These are phyloP conservation scores for Castor canadensis DNA, from an alignment of 2,113 vertebrate genomes.

Conservation along the genomic window DNA sequence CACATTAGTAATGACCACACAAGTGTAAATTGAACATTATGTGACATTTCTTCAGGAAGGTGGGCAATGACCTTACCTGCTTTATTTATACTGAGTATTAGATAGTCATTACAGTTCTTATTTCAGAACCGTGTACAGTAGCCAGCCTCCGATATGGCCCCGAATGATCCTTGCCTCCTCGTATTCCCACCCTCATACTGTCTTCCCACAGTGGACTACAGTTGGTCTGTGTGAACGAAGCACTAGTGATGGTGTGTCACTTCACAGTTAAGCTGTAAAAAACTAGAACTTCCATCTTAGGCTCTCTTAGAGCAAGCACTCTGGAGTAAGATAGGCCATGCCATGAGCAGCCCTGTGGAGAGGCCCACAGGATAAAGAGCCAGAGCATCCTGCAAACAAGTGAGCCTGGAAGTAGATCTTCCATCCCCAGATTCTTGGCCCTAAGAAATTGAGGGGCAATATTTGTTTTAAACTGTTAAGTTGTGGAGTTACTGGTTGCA, in stretches of 20 bases:
- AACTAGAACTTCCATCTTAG: background rate
- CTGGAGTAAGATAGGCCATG: background rate
- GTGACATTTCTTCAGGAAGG: background rate
- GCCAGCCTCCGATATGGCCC: background rate
- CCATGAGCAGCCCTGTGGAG: background rate
- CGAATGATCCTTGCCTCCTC: background rate
- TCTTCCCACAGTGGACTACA: background rate
- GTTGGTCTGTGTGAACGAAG: background rate
- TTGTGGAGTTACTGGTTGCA: conserved; percentile 5
- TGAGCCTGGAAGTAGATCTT: background rate
- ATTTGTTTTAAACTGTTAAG: background rate
- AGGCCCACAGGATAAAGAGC: background rate
- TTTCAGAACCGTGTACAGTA: background rate
- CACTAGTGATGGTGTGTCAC: background rate
- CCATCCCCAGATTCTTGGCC: background rate
- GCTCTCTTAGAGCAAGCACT: background rate
- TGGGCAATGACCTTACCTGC: background rate
- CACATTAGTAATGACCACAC: background rate
- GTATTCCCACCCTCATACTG: background rate
- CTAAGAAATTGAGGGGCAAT: background rate
- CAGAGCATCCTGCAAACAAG: background rate
- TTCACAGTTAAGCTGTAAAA: background rate
- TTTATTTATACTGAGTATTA: conserved; percentile 15
- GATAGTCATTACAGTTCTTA: background rate
- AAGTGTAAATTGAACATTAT: conserved; percentile 29